Base-by-base conservation (phyloP, 2,113 vertebrate genomes). In the Holacanthus passer region DNA sequence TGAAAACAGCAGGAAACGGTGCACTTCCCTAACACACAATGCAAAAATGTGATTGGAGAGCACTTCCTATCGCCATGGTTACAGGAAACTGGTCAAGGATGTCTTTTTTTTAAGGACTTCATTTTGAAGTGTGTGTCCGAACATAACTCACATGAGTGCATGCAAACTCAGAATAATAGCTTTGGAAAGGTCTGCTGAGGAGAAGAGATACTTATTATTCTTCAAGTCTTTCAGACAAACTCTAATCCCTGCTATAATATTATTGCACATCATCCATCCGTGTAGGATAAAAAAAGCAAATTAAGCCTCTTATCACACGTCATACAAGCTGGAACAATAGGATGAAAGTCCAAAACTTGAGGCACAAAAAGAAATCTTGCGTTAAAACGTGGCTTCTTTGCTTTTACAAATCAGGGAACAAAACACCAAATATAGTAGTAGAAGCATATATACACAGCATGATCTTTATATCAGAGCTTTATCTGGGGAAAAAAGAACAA, bases 41-140 rank as follows among this genome's bases (percentile, higher is more conserved):
- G 35, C 69, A 45, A 59, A n/a, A 37, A 67, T 19, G 35, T 83
- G 90, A 94, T 93, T 94, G 91, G 92, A 88, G 85, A 81, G 80
- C n/a, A 80, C 84, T 89, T 85, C 86, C 86, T 74, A 87, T 93
- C 32, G 2, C 92, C 89, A 93, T 92, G 92, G 94, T 89, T 93
- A 94, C 94, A 95, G 95, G 94, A 95, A 94, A 89, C 88, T 70
- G 76, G 87, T 85, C 88, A 87, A 92, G 92, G 86, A 92, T 83
- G 78, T 90, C 19, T 45, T 87, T 68, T 47, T 67, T 66, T 67
- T 63, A 47, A 79, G 70, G 71, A 86, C 67, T 59, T 50, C 7
- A 41, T 63, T 67, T 67, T 39, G 48, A 53, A 74, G 35, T 53
- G 43, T 52, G 37, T 7, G 31, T 48, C 53, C 31, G 17, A 82